Evolutionary conservation across 2,113 vertebrate genomes (phyloP), one percentile per base, ranked within the genome.

Genomic region (Scomber colias): DNA sequence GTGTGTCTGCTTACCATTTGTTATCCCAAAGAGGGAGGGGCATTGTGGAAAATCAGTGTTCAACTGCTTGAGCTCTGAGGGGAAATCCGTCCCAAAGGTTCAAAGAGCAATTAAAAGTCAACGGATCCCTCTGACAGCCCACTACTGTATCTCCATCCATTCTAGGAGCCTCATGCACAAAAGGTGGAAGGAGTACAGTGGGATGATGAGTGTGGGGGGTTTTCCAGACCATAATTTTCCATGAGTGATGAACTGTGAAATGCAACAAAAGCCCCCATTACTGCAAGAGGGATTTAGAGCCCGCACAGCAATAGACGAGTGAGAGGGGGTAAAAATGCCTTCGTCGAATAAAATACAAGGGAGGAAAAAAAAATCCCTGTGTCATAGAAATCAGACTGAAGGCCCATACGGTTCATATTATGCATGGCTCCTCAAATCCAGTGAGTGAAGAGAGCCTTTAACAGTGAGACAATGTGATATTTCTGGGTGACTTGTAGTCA

Each of bases 191-290:
- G 21, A n/a, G 68, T 71, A 46, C 10, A 16, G 65, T 64, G 24
- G 49, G 27, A 24, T 9, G 40, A 12, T 9, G 72, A 69, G 64
- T 65, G 62, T 1, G 40, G 44, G 21, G 60, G 79, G 46, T 53
- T 59, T 64, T 71, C 31, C 69, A 82, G 71, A 71, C 79, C 84
- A 86, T 87, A 64, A 93, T 93, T 92, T 82, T 90, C 85, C 83
- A 89, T 68, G 73, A 87, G 81, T 92, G 89, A 94, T 91, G 89
- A 94, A 93, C 87, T 92, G 90, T 93, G 90, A 94, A 94, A 93
- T 82, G 81, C 83, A 92, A 94, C 90, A 92, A 93, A 94, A 92
- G 86, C 81, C 79, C 74, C 84, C 63, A 87, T 90, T 90, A 92
- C 81, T 8, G 79, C 68, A 59, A 77, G 63, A 84, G 86, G 89